These are phyloP conservation scores for Merops nubicus DNA, from an alignment of 2,113 vertebrate species.

Conservation along the genomic window DNA sequence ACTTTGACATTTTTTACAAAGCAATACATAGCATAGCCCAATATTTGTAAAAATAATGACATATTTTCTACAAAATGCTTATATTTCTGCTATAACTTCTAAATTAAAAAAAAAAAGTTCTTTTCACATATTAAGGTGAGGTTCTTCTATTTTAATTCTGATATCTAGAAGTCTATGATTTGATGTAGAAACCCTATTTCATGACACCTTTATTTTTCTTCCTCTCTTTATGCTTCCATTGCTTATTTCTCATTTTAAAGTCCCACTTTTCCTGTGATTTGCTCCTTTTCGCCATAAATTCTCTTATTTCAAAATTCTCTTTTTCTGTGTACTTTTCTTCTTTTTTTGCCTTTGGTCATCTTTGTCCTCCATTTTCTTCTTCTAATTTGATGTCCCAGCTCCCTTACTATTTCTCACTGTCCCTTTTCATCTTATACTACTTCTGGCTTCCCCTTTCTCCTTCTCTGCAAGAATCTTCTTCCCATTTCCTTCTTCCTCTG, in stretches of 20 bases:
- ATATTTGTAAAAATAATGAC: neutral
- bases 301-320: neutral
- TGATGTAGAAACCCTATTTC: neutral
- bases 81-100: neutral
- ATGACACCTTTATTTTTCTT: neutral
- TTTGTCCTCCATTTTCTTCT: neutral
- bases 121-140: neutral
- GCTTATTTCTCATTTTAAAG: neutral
- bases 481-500: neutral
- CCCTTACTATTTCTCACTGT: neutral
- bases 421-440: neutral
- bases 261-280: neutral
- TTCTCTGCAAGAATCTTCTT: neutral
- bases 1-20: neutral
- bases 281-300: neutral
- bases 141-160: neutral
- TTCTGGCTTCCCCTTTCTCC: neutral
- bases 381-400: neutral
- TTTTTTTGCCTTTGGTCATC: neutral
- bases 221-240: neutral
- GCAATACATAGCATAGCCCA: neutral
- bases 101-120: neutral
- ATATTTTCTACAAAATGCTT: neutral
- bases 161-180: neutral
- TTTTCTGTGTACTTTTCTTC: neutral